Evolutionary conservation across 2,888 invertebrate genomes (phyloP), one percentile per base, ranked within the genome.

Genomic region (Mythimna ferrago): DNA sequence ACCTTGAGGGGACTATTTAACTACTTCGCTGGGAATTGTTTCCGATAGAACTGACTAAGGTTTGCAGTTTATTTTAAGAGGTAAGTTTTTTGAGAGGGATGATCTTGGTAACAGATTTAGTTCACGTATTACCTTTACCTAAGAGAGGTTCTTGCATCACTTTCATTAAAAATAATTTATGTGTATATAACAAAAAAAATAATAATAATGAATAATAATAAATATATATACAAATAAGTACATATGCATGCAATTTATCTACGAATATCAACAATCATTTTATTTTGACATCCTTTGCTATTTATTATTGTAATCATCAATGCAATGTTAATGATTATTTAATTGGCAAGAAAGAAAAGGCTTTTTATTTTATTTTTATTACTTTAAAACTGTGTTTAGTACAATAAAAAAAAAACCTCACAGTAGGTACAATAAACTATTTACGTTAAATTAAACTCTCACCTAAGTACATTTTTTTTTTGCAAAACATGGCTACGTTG

Each of bases 1-100:
- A 66, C 82, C 84, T 84, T 84, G 78, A 69, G 63, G 44, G 65
- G 38, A 32, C 61, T 75, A 66, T 78, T 82, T 81, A 77, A 69
- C 62, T 74, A 74, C 81, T 81, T 73, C 41, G 57, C 62, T 58
- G 57, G 63, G 35, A 76, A 83, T 68, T 76, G 73, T 79, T 78
- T 82, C 78, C 78, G 73, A 84, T 80, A n/a, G 69, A 35, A 62
- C 61, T 61, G 71, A 67, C 62, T 66, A 71, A 74, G 72, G 78
- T 70, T 71, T 80, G 51, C n/a, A 61, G 41, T 70, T 68, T 79
- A 76, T 78, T 64, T 74, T 76, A 67, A 78, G 54, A 35, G 44
- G 57, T 66, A 65, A 58, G 66, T 71, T 74, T 68, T 81, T 77
- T 66, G 6, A 48, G 26, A 51, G 11, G 53, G 38, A 35, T 62